phyloP scores from a whole-genome alignment of 92 coral and sea anemone genomes.

The Phymanthus crucifer region DNA sequence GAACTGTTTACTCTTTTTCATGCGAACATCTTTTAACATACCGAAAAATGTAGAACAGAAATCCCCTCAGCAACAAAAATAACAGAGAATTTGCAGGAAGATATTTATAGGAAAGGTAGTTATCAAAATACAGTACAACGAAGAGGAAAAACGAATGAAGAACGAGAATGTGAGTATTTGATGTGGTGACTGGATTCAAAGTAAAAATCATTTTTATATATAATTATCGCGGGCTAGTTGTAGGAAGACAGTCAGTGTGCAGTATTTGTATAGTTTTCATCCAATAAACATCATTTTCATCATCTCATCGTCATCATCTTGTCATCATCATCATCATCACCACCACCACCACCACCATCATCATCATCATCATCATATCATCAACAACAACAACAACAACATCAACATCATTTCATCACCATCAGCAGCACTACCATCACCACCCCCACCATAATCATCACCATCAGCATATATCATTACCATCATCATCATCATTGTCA shows the following conservation, averaged over 20 bases:
- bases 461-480: not conserved
- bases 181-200: not conserved
- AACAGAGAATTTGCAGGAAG: no score
- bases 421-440: not conserved
- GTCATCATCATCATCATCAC: not conserved
- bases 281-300: not conserved
- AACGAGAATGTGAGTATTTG: not conserved
- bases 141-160: not conserved
- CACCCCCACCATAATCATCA: not conserved
- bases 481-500: not conserved
- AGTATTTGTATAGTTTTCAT: no score
- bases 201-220: no score
- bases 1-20: no score
- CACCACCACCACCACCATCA: not conserved
- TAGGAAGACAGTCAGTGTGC: no score
- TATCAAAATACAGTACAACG: not conserved
- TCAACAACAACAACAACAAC: not conserved
- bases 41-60: no score
- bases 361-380: not conserved
- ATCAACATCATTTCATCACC: not conserved
- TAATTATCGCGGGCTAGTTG: no score
- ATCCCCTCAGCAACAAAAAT: slow-evolving; percentile 4
- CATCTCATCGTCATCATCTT: not conserved
- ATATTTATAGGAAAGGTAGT: no score
- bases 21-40: no score